Base-by-base conservation (phyloP, 2,113 vertebrate genomes). In the Galbula dea region DNA sequence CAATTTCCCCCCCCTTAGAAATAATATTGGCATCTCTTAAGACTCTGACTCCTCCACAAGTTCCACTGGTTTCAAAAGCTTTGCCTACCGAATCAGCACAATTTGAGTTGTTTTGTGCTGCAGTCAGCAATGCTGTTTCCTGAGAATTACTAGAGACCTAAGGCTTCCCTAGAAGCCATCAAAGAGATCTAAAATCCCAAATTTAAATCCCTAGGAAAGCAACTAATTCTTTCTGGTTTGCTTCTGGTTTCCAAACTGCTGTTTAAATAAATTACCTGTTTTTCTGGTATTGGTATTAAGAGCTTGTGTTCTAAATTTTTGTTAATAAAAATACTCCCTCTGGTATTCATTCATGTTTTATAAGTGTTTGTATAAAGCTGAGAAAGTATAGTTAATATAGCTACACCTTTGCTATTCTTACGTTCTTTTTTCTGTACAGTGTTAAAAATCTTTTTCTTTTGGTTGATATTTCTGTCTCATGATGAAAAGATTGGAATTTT, bases 121-220 rank as follows among this genome's bases (percentile, higher is more conserved):
- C 17, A 95, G 88, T 96, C 96, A 96, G 96, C 89, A 94, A 46
- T 76, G 80, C 63, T 77, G 34, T 86, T 95, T 94, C 90, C 94
- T 86, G 88, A 95, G 68, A 83, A 69, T 79, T 77, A 13, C 63
- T 91, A 41, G 36, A 90, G 77, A 80, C 80, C 7, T 58, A 55
- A 81, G 66, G 63, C 75, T 95, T 92, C 72, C 81, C 54, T 87
- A 78, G 84, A 88, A 90, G 62, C 57, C 62, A 76, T 45, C 49
- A 74, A n/a, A 61, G 61, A 88, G 59, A 37, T 87, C 85, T 88
- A 73, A 73, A 84, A 36, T 73, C 39, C 17, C 75, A 73, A 67
- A 68, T 30, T 54, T 63, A 84, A 85, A 79, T 34, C 63, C 59
- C n/a, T 12, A 90, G 65, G 39, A 83, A 88, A 82, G 46, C 39